Base-by-base conservation (phyloP, 1,140 invertebrate species). In the Dryas iulia region DNA sequence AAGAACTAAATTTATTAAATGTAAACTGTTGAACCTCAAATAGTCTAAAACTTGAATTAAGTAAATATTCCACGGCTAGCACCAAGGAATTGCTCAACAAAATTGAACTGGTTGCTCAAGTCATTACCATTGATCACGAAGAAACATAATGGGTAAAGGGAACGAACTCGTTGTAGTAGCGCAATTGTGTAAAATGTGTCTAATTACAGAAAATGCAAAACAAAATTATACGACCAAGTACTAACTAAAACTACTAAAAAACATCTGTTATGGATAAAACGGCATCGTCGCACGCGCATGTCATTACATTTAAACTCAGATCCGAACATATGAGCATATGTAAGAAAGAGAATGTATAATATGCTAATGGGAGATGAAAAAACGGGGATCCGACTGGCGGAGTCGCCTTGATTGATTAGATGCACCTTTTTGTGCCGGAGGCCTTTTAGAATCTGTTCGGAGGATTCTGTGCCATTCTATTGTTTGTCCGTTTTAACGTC, bases 401-500 rank as follows among this genome's bases (percentile, higher is more conserved):
- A 79, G 66, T 70, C 69, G 78, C 28, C 61, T 28, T 83, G 82
- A 88, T 86, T 84, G 87, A 90, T 88, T 87, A 81, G 83, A 87
- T 88, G 84, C 86, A 88, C 80, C 79, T 81, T 87, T 86, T 86
- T 80, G 77, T 79, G 73, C 61, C 59, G 52, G 71, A 76, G 66
- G 70, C 65, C 72, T 78, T 79, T 79, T 73, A 71, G 75, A 78
- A 79, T 72, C 66, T 71, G 53, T 24, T 12, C 53, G 53, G n/a
- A 25, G 71, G 56, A 68, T 68, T 65, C 66, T 66, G 69, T 68
- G 71, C 69, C 60, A 61, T 74, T 59, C 82, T 68, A 85, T 82
- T 84, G 82, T 86, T 77, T 70, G 76, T 66, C 67, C 57, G 72
- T 62, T 74, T 71, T 69, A 73, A 62, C 65, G 71, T 71, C 60